Percentiles rank a stretch among this genome's conserved stretches.
phyloP scores from a whole-genome alignment of 2,888 invertebrate genomes.

The Tenodera sinensis region DNA sequence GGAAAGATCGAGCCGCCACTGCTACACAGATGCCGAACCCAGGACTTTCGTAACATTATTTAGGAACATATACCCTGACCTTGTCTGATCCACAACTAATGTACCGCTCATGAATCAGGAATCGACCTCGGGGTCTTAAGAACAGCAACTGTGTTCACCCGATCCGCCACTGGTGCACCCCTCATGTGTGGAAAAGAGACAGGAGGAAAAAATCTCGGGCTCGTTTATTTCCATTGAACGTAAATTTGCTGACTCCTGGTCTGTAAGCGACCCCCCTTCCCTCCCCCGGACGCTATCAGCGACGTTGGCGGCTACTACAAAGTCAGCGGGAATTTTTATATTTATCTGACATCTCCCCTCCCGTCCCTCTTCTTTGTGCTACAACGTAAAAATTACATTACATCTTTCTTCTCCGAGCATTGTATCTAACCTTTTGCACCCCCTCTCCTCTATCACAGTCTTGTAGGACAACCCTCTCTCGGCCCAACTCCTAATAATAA shows the following conservation, averaged over 20 bases:
- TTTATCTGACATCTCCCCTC: constrained; percentile 25
- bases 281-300: constrained; percentile 7
- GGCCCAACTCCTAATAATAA: neutral
- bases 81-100: no score
- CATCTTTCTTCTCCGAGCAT: constrained; percentile 19
- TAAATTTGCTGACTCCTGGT: constrained; percentile 28
- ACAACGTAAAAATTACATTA: constrained; percentile 27
- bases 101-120: no score
- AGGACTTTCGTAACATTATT: no score
- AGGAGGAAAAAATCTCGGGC: neutral
- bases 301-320: constrained; percentile 4
- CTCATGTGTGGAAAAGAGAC: neutral
- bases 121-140: no score
- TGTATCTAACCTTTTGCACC: neutral
- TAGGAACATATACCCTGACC: no score
- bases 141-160: no score
- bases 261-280: neutral
- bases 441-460: neutral
- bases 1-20: no score
- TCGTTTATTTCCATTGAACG: constrained; percentile 29
- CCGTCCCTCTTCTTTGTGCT: constrained; percentile 15
- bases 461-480: neutral
- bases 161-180: neutral
- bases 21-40: no score
- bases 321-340: constrained; percentile 31